These are phyloP conservation scores for Egretta garzetta DNA, from an alignment of 2,113 vertebrate genomes.

Conservation along the genomic window DNA sequence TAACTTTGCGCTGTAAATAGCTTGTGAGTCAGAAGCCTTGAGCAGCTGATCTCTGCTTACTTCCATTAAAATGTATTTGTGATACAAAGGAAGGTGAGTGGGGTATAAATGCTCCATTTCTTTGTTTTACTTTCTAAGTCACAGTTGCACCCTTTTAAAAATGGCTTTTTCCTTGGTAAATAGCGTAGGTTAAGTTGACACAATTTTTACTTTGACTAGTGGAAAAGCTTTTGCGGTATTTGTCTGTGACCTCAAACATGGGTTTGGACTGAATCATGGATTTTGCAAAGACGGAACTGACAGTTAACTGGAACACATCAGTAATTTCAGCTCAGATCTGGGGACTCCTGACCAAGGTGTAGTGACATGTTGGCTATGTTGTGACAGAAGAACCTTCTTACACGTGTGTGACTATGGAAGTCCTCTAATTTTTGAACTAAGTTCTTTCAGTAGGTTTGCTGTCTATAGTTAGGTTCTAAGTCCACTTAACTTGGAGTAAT, in stretches of 20 bases:
- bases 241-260: neutral
- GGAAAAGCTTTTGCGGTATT: neutral
- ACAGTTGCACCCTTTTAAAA: neutral
- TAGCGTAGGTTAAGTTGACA: neutral
- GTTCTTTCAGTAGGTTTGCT: neutral
- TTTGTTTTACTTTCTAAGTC: neutral
- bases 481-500: neutral
- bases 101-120: neutral
- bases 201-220: neutral
- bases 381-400: neutral
- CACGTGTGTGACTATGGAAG: neutral
- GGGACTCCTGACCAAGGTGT: neutral
- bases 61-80: neutral
- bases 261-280: neutral
- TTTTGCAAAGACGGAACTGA: neutral
- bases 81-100: neutral
- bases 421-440: neutral
- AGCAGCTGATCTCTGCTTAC: slow-evolving; percentile 1
- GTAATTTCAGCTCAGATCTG: neutral
- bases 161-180: neutral
- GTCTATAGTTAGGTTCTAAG: neutral
- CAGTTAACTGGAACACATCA: neutral
- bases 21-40: slow-evolving; percentile 45
- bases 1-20: neutral
- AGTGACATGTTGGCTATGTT: neutral